Evolutionary conservation across 2,888 invertebrate species (phyloP), one percentile per base, ranked within the genome.

Genomic region (Pristionchus fissidentatus): DNA sequence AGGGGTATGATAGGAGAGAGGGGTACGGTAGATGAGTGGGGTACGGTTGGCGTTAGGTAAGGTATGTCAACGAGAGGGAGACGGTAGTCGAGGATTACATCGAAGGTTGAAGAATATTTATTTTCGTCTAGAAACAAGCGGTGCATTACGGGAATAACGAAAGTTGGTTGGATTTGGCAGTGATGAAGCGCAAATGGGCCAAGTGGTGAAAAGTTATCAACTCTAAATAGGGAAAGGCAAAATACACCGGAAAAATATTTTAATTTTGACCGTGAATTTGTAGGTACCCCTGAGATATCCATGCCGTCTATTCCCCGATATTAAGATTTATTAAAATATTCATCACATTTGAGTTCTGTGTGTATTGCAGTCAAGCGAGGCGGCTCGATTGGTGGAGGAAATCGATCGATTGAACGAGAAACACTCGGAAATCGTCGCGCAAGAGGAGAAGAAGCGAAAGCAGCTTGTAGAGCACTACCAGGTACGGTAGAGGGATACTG

Each of bases 401-500:
- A 78, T 89, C 13, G 84, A 86, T 57, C 60, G 85, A 26, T 70
- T 89, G 10, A 87, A 87, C 52, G 86, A 85, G n/a, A 84, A 87
- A 26, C 85, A 85, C 84, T 85, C 85, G 57, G 91, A 92, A 62
- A 86, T 87, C 29, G 77, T 88, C 29, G 85, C 87, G 13, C 85
- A 86, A 66, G 89, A 89, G 78, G 88, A 88, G 85, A 84, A 85
- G 55, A 87, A 88, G 62, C 73, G 88, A 35, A 84, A 85, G 38
- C 86, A 86, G 55, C 83, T 85, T 15, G 84, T 81, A 22, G 89
- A 87, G 32, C 86, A 86, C 29, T 88, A 87, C 84, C 87, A 85
- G 87, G 87, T 88, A 73, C 19, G 78, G 46, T 60, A 78, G 38
- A 78, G 57, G 10, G 29, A 57, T 57, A 57, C 97, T 2, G 94